Evolutionary conservation across 2,113 vertebrate genomes (phyloP), one percentile per base, ranked within the genome.

Genomic region (Hypocryptadius cinnamomeus): DNA sequence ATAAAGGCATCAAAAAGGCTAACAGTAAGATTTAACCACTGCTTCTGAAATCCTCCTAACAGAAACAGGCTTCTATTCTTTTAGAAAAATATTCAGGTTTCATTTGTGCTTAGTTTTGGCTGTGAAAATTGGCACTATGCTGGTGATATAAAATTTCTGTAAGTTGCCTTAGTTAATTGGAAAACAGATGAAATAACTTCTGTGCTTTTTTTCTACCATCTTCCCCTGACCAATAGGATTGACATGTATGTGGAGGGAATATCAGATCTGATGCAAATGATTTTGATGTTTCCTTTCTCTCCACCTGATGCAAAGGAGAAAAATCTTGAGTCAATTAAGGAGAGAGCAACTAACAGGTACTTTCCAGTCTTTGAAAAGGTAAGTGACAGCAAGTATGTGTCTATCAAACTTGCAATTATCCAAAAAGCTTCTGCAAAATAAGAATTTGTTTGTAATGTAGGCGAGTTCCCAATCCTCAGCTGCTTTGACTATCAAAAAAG

Each of bases 351-450:
- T 40, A 96, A 94, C 30, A 97, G 98, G 83, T 98, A 98, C 85
- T 97, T 99, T 40, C 98, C 98, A 18, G 98, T 98, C 73, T 99
- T 97, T 96, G 98, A 99, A 95, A 99, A 99, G 98, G 98, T 99
- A 95, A 57, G 87, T 37, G 16, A 57, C 13, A 24, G 53, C 31
- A 54, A 77, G 17, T 40, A 44, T 66, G 33, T 65, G 16, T 37
- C 65, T 84, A 8, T 44, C 37, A 48, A 82, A 59, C 25, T 69
- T 79, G 45, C 0, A 5, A 31, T 57, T 56, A 57, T 21, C 9
- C 33, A 79, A 19, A 56, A 68, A 33, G 5, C 33, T 85, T 53
- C 28, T 30, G 50, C 21, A 13, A 60, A 88, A n/a, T 47, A 63
- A 60, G 9, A 78, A 74, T 15, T 24, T 15, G 3, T 35, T 68